phyloP scores from a whole-genome alignment of 2,113 vertebrate species.

The Chionodraco myersi region DNA sequence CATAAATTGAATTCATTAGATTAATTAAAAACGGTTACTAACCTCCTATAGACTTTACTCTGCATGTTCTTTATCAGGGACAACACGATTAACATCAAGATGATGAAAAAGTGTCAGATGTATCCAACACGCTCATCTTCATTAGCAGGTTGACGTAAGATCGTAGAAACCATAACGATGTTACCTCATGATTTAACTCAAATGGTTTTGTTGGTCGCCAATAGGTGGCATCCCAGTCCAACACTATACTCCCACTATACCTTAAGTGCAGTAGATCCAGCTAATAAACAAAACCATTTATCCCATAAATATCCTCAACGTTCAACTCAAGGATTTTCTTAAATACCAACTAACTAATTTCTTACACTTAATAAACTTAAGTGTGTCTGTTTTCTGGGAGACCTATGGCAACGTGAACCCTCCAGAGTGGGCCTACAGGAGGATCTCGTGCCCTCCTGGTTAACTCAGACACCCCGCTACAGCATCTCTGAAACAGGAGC shows the following conservation, averaged over 20 bases:
- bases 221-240: slow-evolving; percentile 59
- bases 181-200: not conserved
- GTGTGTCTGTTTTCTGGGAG: slow-evolving; percentile 40
- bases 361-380: slow-evolving; percentile 41
- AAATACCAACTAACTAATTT: slow-evolving; percentile 8
- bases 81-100: too few relatives aligned
- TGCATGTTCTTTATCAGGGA: too few relatives aligned
- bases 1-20: not conserved
- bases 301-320: not conserved
- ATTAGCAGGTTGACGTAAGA: too few relatives aligned
- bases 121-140: too few relatives aligned
- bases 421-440: slow-evolving; percentile 26
- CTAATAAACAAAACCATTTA: slow-evolving; percentile 6
- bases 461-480: slow-evolving; percentile 42
- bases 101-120: too few relatives aligned
- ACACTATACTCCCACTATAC: not conserved
- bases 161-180: too few relatives aligned
- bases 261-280: not conserved
- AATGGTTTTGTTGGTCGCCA: slow-evolving; percentile 32
- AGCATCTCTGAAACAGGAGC: slow-evolving; percentile 59
- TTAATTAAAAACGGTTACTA: not conserved
- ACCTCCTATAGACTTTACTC: too few relatives aligned
- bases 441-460: slow-evolving; percentile 35
- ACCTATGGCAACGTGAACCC: slow-evolving; percentile 56
- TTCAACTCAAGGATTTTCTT: not conserved